These are phyloP conservation scores for Polylopha cassiicola DNA, from an alignment of 2,888 invertebrate species.

Conservation along the genomic window DNA sequence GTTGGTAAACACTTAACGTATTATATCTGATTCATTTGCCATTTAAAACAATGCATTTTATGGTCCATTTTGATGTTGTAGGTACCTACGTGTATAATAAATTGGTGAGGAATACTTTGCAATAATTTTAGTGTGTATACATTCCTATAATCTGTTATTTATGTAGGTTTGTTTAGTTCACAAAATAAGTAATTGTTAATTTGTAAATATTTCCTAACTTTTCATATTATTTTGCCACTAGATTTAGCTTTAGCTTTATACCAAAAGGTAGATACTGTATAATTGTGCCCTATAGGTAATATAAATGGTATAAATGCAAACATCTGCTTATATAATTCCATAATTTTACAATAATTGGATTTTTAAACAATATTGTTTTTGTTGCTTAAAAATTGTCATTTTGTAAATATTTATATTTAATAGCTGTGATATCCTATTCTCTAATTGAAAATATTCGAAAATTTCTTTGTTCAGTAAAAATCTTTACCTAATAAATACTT, in stretches of 20 bases:
- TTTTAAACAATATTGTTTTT: not conserved
- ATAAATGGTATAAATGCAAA: slow-evolving; percentile 2
- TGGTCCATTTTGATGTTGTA: slow-evolving; percentile 16
- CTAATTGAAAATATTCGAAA: slow-evolving; percentile 40
- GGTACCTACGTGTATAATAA: slow-evolving; percentile 22
- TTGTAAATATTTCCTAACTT: slow-evolving; percentile 36
- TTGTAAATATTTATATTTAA: slow-evolving; percentile 61
- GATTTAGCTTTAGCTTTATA: slow-evolving; percentile 68
- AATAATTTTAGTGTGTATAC: slow-evolving; percentile 24
- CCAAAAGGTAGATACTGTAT: slow-evolving; percentile 66
- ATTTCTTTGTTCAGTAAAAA: no score
- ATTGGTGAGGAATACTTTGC: slow-evolving; percentile 3
- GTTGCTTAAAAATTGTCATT: slow-evolving; percentile 34
- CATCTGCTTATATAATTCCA: slow-evolving; percentile 4
- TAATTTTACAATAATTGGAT: no score
- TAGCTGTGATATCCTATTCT: slow-evolving; percentile 71
- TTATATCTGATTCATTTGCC: slow-evolving; percentile 15
- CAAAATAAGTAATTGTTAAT: slow-evolving; percentile 12
- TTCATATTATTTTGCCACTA: slow-evolving; percentile 60
- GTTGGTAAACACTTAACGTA: no score
- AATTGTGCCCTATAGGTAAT: slow-evolving; percentile 44
- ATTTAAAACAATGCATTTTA: slow-evolving; percentile 16
- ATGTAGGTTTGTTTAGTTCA: slow-evolving; percentile 13
- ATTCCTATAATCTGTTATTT: slow-evolving; percentile 32
- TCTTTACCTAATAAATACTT: slow-evolving; percentile 30